These are phyloP conservation scores for Neolamprologus hecqui DNA, from an alignment of 2,113 vertebrate genomes.

Conservation along the genomic window DNA sequence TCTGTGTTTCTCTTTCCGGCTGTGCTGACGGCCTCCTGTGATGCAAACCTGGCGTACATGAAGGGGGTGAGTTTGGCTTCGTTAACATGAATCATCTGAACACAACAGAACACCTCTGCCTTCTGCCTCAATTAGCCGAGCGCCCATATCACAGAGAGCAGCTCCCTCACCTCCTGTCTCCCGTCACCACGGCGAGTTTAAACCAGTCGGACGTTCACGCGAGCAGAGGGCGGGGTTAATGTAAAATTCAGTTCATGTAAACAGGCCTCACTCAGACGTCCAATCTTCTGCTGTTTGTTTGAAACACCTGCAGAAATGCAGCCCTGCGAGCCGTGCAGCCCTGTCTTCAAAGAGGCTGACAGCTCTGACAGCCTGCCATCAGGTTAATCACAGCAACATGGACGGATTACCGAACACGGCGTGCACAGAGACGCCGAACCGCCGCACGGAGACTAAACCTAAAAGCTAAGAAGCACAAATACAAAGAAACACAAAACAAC, in stretches of 20 bases:
- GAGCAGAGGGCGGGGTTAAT: neutral
- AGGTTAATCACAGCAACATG: neutral
- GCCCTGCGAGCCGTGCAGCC: neutral
- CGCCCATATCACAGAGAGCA: neutral
- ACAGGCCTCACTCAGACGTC: neutral
- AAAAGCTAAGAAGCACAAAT: neutral
- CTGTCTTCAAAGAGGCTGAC: neutral
- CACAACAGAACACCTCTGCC: neutral
- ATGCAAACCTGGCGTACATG: neutral
- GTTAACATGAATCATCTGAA: neutral
- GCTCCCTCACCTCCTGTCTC: neutral
- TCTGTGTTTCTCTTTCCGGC: neutral
- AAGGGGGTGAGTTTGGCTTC: conserved; percentile 46
- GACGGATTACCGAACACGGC: neutral
- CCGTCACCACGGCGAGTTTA: neutral
- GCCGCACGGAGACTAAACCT: neutral
- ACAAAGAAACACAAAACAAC: neutral
- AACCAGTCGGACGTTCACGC: neutral
- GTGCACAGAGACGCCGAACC: neutral
- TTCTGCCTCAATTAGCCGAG: conserved; percentile 1
- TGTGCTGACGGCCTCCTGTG: neutral
- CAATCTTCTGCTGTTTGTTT: neutral
- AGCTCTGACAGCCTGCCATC: neutral
- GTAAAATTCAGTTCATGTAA: neutral
- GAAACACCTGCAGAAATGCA: neutral